phyloP scores from a whole-genome alignment of 1,140 invertebrate genomes.

The Lanistes nyassanus region DNA sequence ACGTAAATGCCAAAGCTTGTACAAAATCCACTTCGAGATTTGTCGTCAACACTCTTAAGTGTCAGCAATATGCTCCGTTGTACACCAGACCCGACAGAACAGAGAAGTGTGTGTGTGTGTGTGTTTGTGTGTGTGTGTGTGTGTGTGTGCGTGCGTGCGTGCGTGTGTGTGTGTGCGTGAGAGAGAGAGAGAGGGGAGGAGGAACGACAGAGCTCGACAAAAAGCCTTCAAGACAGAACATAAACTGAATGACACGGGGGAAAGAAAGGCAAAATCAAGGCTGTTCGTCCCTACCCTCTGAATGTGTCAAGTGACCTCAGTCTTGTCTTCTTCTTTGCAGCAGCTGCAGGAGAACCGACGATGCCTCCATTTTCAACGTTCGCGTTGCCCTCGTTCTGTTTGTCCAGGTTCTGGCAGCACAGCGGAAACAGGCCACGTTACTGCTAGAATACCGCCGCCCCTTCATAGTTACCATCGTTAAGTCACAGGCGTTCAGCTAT shows the following conservation, averaged over 20 bases:
- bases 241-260: not conserved
- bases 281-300: constrained; percentile 73
- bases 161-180: not conserved
- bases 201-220: not conserved
- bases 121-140: too few species aligned
- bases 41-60: too few species aligned
- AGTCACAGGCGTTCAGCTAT: too few species aligned
- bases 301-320: constrained; percentile 81
- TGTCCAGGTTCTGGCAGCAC: constrained; percentile 16
- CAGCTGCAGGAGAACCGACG: not conserved
- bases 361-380: constrained; percentile 22
- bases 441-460: not conserved
- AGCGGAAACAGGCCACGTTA: not conserved
- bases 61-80: too few species aligned
- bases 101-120: not conserved
- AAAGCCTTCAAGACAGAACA: constrained; percentile 28
- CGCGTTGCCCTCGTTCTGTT: not conserved
- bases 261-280: not conserved
- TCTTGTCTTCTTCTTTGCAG: constrained; percentile 35
- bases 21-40: too few species aligned
- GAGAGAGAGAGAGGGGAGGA: not conserved
- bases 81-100: too few species aligned
- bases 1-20: too few species aligned
- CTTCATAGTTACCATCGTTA: too few species aligned
- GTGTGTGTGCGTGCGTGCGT: not conserved